Evolutionary conservation across 2,888 invertebrate species (phyloP), one percentile per base, ranked within the genome.

Genomic region (Germaria angustata): DNA sequence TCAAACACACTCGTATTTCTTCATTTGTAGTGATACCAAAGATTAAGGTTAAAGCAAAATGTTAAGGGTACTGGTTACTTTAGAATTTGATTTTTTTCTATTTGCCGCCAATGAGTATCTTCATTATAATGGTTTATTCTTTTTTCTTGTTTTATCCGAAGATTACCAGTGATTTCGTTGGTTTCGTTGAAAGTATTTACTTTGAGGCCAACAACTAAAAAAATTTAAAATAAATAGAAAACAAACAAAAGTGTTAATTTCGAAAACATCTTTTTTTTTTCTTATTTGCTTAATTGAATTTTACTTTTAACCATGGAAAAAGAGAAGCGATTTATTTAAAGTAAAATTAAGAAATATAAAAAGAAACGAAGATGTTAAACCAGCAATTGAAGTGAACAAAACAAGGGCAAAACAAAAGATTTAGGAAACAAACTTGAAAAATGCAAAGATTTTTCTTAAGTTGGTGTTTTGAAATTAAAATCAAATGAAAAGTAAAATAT

Each of bases 41-140:
- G 81, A 81, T 81, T 81, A 81, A 78, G 81, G 78, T 81, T 81
- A 78, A 69, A 49, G 55, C 63, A 78, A 78, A 81, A 6, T 73
- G 73, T 73, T 81, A 78, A 81, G 78, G 81, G 66, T 80, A 78
- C 24, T 36, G 41, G 61, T 28, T 24, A 24, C 34, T 41, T 34
- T 44, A 22, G n/a, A 66, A 39, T 41, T 22, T 9, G 24, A n/a
- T 11, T 15, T 51, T 9, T 46, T 13, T 34, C 15, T 34, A 36
- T 59, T 17, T 20, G 39, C 13, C 0, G 28, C 46, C 11, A 4
- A 41, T 46, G 17, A 46, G n/a, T 8, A 59, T 24, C 71, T 39
- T 59, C 49, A 39, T 59, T 39, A 28, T 24, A 46, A 49, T 59
- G 49, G 22, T 22, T 32, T 44, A 15, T 7, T 22, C 34, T 51